Evolutionary conservation across 2,888 invertebrate species (phyloP), one percentile per base, ranked within the genome.

Genomic region (Pegoplata infirma): DNA sequence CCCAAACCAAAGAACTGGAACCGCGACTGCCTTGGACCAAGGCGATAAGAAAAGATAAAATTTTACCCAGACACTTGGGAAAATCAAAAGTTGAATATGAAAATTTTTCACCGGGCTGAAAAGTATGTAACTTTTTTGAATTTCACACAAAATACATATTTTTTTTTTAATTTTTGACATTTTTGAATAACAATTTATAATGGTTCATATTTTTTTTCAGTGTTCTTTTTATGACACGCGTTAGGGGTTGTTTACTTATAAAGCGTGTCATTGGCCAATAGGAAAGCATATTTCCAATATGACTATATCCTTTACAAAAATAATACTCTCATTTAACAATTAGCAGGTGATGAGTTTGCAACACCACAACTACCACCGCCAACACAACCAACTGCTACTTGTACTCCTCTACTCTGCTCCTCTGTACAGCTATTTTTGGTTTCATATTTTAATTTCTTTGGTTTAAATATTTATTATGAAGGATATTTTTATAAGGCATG

Each of bases 241-340:
- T 58, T 67, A 75, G 32, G 79, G 79, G 79, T 79, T 36, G 79
- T 79, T 79, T 72, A 63, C 40, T 53, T n/a, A 49, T 36, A 56
- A 71, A 63, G 55, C 56, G 46, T 71, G 67, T 25, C 63, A 72
- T 56, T 72, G 66, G 49, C 71, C 79, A 79, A 66, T 72, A 61
- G 71, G 32, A 75, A 69, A 47, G 8, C 69, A 56, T 16, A 12
- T 5, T n/a, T 32, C 56, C 46, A 21, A 32, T 16, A 40, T 23
- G 63, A 36, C 25, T 23, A 47, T 53, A 58, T 77, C 63, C 56
- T 66, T 61, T 17, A 49, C 32, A 55, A 58, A 56, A 51, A 55
- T 36, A 21, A 23, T 17, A 51, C 71, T 79, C 51, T 75, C 66
- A 28, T 17, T 44, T 44, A 14, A 28, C 66, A 61, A 25, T 23